These are phyloP conservation scores for Oreochromis aureus DNA, from an alignment of 2,113 vertebrate species.

Conservation along the genomic window DNA sequence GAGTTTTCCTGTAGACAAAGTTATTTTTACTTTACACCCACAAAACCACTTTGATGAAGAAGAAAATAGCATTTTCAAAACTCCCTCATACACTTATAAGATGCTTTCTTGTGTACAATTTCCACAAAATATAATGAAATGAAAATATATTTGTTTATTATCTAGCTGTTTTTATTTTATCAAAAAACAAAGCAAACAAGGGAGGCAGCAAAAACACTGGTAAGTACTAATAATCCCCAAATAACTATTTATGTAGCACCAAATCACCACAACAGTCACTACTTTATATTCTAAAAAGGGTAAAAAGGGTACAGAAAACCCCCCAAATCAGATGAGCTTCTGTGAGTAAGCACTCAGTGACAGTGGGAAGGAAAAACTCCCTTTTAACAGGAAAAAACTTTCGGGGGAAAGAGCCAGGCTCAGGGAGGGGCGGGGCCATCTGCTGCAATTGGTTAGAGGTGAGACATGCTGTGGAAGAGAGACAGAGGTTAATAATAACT, in stretches of 20 bases:
- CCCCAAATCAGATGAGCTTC: background rate
- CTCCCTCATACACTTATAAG: background rate
- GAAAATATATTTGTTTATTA: background rate
- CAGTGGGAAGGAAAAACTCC: background rate
- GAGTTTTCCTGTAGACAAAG: background rate
- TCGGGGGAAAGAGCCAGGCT: background rate
- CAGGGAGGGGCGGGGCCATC: background rate
- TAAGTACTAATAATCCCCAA: background rate
- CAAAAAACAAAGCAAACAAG: background rate
- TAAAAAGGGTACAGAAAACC: background rate
- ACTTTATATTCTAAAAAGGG: background rate
- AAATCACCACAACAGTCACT: background rate
- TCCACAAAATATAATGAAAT: background rate
- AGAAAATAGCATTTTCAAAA: background rate
- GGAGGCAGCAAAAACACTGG: too few relatives aligned
- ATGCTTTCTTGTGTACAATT: background rate
- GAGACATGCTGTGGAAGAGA: background rate
- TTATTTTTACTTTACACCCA: background rate
- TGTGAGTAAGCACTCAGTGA: fast-evolving
- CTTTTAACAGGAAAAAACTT: background rate
- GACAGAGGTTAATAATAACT: background rate
- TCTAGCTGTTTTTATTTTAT: background rate
- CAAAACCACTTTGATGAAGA: background rate
- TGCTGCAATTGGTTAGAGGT: background rate
- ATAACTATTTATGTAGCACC: background rate